Percentiles rank a stretch among this genome's conserved stretches.
Conservation (phyloP, 1,140 invertebrate species). For the Cepaea nemoralis region DNA sequence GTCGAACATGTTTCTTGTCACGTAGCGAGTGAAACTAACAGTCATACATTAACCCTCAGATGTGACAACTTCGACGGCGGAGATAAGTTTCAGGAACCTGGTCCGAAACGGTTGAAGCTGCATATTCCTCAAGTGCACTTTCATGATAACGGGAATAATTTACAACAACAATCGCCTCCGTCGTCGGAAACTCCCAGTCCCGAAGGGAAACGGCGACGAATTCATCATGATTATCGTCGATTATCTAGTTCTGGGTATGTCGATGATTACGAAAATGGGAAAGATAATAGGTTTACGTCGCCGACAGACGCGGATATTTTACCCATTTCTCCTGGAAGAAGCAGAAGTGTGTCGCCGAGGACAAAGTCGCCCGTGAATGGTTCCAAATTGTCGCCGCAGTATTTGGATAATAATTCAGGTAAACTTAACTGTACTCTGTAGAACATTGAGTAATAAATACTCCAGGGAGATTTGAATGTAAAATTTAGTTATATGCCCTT, state of each 20-base stretch:
- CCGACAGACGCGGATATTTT: constrained; percentile 55
- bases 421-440: not conserved
- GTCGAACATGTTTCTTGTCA: constrained; percentile 32
- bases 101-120: constrained; percentile 35
- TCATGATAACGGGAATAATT: constrained; percentile 19
- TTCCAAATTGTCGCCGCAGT: constrained; percentile 24
- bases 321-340: constrained; percentile 48
- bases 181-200: constrained; percentile 55
- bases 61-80: not conserved
- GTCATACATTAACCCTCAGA: not conserved
- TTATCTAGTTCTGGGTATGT: constrained; percentile 69
- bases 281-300: constrained; percentile 61
- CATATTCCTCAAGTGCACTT: constrained; percentile 21
- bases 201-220: constrained; percentile 63
- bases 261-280: constrained; percentile 66
- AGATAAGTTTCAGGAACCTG: not conserved
- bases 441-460: too few relatives aligned
- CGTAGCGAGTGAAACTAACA: constrained; percentile 5
- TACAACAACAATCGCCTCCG: not conserved
- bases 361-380: constrained; percentile 50
- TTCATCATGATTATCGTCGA: constrained; percentile 66
- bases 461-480: too few relatives aligned
- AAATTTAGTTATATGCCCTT: too few relatives aligned
- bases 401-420: not conserved
- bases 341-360: constrained; percentile 48